These are phyloP conservation scores for Hemiscyllium ocellatum DNA, from an alignment of 2,113 vertebrate species.

Conservation along the genomic window DNA sequence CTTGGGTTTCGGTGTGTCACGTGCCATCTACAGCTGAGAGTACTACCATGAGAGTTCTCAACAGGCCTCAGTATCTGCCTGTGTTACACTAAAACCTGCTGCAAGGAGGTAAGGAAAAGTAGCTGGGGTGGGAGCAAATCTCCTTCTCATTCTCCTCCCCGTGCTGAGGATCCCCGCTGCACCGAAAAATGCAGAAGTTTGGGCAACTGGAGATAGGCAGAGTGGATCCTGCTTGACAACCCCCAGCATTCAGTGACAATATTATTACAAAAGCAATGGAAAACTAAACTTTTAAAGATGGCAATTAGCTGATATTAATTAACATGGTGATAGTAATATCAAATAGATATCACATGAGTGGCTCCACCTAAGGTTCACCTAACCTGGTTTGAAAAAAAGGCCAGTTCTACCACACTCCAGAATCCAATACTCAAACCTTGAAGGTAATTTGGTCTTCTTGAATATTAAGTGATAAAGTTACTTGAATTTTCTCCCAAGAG, in stretches of 20 bases:
- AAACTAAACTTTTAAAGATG: not conserved
- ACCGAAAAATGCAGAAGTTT: not conserved
- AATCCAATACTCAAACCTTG: constrained; percentile 36
- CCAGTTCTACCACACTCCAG: not conserved
- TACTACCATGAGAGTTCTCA: not conserved
- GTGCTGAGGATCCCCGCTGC: not conserved
- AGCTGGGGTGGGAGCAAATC: not conserved
- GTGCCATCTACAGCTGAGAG: not conserved
- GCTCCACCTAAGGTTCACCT: not conserved
- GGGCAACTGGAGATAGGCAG: not conserved
- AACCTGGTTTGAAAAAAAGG: not conserved
- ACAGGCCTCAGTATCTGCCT: not conserved
- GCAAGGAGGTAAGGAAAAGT: not conserved
- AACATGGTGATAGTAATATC: not conserved
- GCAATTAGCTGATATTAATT: not conserved
- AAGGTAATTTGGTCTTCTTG: not conserved
- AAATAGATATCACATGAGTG: not conserved
- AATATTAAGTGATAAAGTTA: not conserved
- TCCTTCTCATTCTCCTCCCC: not conserved
- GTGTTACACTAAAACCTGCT: not conserved
- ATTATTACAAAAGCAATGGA: not conserved
- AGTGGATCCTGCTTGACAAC: not conserved
- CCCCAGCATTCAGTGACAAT: not conserved
- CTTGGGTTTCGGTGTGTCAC: not conserved
- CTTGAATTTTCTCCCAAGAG: not conserved